Evolutionary conservation across 1,140 invertebrate species (phyloP).

Genomic region (Nilaparvata lugens): DNA sequence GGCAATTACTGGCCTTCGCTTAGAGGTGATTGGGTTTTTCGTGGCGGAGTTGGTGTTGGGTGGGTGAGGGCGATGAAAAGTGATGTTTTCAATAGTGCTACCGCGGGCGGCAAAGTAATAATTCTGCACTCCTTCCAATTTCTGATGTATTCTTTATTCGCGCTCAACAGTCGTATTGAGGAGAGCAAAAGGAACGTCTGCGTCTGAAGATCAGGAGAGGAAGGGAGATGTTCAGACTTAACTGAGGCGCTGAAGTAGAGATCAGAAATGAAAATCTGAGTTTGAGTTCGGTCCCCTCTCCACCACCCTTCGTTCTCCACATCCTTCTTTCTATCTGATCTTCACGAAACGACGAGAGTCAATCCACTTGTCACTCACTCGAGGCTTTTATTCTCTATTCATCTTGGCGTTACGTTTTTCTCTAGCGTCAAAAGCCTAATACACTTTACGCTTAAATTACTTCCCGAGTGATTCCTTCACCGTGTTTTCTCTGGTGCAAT

Average conservation of each 20-base stretch:
- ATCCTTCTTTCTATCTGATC: not conserved
- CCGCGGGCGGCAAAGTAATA: not conserved
- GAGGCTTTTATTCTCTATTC: no score
- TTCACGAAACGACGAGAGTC: not conserved
- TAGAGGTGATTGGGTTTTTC: not conserved
- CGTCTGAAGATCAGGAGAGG: not conserved
- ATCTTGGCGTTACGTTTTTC: not conserved
- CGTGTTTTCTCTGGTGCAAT: no score
- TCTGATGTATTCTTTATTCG: conserved; percentile 3
- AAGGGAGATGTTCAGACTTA: no score
- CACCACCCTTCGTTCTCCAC: not conserved
- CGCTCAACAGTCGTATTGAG: not conserved
- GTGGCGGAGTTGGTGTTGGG: no score
- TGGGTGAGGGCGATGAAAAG: not conserved
- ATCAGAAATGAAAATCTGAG: conserved; percentile 6
- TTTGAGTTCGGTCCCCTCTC: not conserved
- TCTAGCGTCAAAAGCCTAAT: not conserved
- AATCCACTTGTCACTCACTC: conserved; percentile 1
- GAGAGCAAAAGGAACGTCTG: not conserved
- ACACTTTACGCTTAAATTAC: not conserved
- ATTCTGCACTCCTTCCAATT: conserved; percentile 1
- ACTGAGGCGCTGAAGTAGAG: not conserved
- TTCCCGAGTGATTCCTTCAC: no score
- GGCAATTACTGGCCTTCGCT: not conserved
- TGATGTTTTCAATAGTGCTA: conserved; percentile 1